These are phyloP conservation scores for Porites cylindrica DNA, from an alignment of 92 coral and sea anemone genomes.

Conservation along the genomic window DNA sequence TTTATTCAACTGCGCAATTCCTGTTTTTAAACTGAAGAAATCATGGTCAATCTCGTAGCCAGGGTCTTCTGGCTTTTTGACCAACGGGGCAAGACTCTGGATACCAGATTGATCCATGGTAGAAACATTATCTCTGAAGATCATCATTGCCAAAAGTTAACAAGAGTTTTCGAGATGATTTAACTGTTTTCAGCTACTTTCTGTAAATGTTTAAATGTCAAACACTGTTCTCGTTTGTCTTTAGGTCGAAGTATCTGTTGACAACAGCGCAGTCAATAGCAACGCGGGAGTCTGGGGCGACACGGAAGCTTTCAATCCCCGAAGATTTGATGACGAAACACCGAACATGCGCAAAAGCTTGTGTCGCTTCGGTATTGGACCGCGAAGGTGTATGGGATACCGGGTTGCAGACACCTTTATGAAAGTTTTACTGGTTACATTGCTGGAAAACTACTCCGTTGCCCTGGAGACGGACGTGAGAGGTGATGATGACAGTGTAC, in stretches of 20 bases:
- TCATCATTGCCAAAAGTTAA: too few species aligned
- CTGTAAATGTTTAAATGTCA: too few species aligned
- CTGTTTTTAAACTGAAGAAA: too few species aligned
- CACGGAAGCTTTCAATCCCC: slow-evolving; percentile 66
- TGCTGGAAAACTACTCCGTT: slow-evolving; percentile 36
- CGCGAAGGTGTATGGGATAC: slow-evolving; percentile 80
- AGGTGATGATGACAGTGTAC: slow-evolving; percentile 66
- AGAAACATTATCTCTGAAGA: too few species aligned
- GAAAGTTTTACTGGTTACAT: slow-evolving; percentile 59
- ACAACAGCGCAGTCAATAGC: slow-evolving; percentile 73
- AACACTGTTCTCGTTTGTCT: not conserved
- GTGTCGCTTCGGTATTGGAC: slow-evolving; percentile 77
- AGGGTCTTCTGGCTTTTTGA: too few species aligned
- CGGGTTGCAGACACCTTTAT: slow-evolving; percentile 79
- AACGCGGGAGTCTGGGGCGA: slow-evolving; percentile 74
- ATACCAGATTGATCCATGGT: too few species aligned
- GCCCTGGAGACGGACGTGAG: slow-evolving; percentile 63
- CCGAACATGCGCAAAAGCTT: slow-evolving; percentile 80
- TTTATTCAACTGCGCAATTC: too few species aligned
- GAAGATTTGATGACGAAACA: slow-evolving; percentile 79
- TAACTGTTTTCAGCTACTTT: too few species aligned
- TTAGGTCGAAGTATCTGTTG: slow-evolving; percentile 75
- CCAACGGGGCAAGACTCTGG: too few species aligned
- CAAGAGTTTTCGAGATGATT: too few species aligned
- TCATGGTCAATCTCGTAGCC: too few species aligned